phyloP scores from a whole-genome alignment of 2,888 invertebrate genomes.

The Crioceris asparagi region DNA sequence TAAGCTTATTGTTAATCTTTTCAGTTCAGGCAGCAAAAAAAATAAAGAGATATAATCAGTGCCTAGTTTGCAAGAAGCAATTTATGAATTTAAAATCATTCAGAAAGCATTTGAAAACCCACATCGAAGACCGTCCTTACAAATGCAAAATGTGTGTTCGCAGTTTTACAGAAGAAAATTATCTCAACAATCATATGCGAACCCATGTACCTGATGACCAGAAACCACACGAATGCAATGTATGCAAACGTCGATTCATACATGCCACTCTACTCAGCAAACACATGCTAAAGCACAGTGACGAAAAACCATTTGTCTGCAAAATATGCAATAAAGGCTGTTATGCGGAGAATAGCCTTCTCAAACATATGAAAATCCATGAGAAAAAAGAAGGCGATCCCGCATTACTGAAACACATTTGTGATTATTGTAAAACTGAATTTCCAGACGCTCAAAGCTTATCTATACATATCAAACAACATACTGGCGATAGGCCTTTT shows the following conservation, averaged over 20 bases:
- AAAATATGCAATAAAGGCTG: conserved; percentile 36
- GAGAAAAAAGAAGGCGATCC: conserved; percentile 40
- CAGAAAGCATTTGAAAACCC: conserved; percentile 38
- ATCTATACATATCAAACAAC: conserved; percentile 38
- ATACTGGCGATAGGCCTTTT: conserved; percentile 38
- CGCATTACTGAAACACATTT: conserved; percentile 36
- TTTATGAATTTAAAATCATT: conserved; percentile 39
- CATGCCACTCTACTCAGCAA: conserved; percentile 39
- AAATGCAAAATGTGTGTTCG: conserved; percentile 37
- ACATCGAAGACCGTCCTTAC: conserved; percentile 38
- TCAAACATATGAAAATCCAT: conserved; percentile 40
- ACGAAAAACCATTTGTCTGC: conserved; percentile 41
- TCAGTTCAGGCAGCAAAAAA: conserved; percentile 26
- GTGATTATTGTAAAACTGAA: conserved; percentile 39
- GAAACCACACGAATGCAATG: conserved; percentile 39
- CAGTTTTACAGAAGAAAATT: conserved; percentile 39
- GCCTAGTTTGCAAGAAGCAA: conserved; percentile 39
- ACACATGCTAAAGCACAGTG: conserved; percentile 39
- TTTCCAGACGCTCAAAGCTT: conserved; percentile 34
- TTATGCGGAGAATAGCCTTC: conserved; percentile 38
- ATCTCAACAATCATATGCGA: conserved; percentile 38
- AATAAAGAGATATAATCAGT: conserved; percentile 34
- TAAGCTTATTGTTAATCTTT: conserved; percentile 3
- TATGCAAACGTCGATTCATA: conserved; percentile 40
- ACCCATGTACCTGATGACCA: conserved; percentile 35